These are phyloP conservation scores for Suncus etruscus DNA, from an alignment of 2,113 vertebrate species.

Conservation along the genomic window DNA sequence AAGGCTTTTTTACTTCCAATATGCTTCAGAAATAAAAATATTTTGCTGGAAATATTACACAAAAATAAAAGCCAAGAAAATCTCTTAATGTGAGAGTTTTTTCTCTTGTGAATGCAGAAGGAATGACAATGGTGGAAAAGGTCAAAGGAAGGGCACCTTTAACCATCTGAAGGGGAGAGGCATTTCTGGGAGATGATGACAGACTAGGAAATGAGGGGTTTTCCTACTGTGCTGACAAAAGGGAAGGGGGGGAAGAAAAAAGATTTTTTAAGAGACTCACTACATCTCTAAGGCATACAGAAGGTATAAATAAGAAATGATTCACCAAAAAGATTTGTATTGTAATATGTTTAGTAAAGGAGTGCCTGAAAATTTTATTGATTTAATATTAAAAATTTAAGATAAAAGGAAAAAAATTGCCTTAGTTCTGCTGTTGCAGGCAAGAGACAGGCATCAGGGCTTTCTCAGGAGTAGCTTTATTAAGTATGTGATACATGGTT, in stretches of 20 bases:
- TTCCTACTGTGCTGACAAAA: conserved; percentile 39
- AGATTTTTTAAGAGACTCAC: conserved; percentile 53
- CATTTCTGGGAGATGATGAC: conserved; percentile 61
- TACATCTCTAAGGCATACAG: conserved; percentile 34
- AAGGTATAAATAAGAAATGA: conserved; percentile 60
- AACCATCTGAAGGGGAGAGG: conserved; percentile 56
- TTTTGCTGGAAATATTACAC: neutral
- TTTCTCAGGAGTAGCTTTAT: too few species aligned
- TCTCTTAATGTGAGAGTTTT: conserved; percentile 23
- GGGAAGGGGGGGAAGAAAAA: conserved; percentile 32
- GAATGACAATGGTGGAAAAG: conserved; percentile 51
- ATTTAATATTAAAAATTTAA: conserved; percentile 44
- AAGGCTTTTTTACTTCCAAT: neutral
- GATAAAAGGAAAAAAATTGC: conserved; percentile 45
- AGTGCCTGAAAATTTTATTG: conserved; percentile 17
- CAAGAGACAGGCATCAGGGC: too few species aligned
- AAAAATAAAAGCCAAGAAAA: neutral
- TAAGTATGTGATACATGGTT: too few species aligned
- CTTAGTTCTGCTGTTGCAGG: neutral
- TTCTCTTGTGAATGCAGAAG: conserved; percentile 23
- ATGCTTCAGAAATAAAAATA: conserved; percentile 41
- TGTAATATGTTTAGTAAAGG: conserved; percentile 49
- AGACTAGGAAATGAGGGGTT: conserved; percentile 72
- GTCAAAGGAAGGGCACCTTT: conserved; percentile 67
- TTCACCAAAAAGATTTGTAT: conserved; percentile 56